Evolutionary conservation across 2,113 vertebrate species (phyloP).

Genomic region (Solea solea): DNA sequence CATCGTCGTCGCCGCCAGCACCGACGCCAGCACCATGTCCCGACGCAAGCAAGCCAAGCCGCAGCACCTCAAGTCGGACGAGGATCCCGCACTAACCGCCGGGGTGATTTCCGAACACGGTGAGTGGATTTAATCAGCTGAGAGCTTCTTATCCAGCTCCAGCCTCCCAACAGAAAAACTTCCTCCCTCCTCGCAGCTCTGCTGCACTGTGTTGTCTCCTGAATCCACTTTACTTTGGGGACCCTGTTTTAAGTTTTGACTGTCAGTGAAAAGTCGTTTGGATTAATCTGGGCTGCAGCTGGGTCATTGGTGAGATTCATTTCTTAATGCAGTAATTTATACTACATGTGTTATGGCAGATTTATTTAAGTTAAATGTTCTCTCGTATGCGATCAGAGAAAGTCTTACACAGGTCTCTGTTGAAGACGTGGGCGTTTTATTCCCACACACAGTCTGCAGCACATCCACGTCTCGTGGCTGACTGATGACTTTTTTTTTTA

Average conservation of each 20-base stretch:
- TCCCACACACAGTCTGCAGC: constrained; percentile 6
- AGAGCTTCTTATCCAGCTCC: constrained; percentile 1
- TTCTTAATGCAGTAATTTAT: neutral
- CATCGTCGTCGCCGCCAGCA: constrained; percentile 48
- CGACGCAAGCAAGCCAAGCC: constrained; percentile 99
- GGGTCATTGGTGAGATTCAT: neutral
- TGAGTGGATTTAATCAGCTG: constrained; percentile 78
- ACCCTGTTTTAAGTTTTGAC: neutral
- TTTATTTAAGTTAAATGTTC: neutral
- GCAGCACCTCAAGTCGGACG: constrained; percentile 97
- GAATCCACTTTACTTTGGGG: constrained; percentile 11
- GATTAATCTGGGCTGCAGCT: neutral
- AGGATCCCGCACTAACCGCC: constrained; percentile 87
- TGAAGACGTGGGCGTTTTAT: constrained; percentile 12
- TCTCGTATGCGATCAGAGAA: no score
- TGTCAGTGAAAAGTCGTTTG: no score
- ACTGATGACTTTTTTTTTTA: constrained; percentile 14
- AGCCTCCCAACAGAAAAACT: constrained; percentile 3
- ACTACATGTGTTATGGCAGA: neutral
- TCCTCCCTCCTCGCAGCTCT: neutral
- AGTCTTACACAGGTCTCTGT: neutral
- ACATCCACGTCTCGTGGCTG: constrained; percentile 17
- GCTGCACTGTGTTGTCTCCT: neutral
- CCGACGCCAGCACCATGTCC: constrained; percentile 87
- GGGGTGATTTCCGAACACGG: constrained; percentile 92